Percentiles rank a stretch among this genome's conserved stretches.
Evolutionary conservation across 2,113 vertebrate genomes (phyloP).

Genomic region (Choloepus hoffmanni): DNA sequence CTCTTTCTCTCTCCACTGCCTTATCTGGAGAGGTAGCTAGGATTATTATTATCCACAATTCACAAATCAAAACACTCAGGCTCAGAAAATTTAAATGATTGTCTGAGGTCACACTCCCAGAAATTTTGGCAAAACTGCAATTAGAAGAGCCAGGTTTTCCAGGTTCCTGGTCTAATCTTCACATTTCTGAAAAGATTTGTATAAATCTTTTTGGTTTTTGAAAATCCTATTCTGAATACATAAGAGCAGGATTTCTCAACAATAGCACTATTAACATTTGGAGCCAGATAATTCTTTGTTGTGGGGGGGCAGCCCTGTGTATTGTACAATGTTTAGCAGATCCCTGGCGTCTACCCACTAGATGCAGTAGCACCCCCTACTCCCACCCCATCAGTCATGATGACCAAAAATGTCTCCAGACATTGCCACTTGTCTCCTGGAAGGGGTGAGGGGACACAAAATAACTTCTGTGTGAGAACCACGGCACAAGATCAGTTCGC

Average conservation of each 20-base stretch:
- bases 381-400: not conserved
- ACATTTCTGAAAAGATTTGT: constrained; percentile 8
- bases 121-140: constrained; percentile 42
- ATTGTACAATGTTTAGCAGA: not conserved
- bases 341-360: not conserved
- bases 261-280: not conserved
- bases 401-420: constrained; percentile 12
- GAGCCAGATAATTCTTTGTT: not conserved
- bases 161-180: not conserved
- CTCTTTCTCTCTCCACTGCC: not conserved
- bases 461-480: not conserved
- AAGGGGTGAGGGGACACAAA: not conserved
- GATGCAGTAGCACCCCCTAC: not conserved
- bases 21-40: not conserved
- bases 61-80: not conserved
- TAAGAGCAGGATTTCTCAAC: not conserved
- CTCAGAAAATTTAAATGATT: constrained; percentile 4
- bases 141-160: constrained; percentile 32
- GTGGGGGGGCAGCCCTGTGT: not conserved
- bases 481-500: not conserved
- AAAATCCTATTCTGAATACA: constrained; percentile 13
- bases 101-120: not conserved
- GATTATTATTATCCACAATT: not conserved
- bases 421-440: not conserved
- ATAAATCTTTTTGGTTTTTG: not conserved